Evolutionary conservation across 2,113 vertebrate species (phyloP).

Genomic region (Spilogale gracilis): DNA sequence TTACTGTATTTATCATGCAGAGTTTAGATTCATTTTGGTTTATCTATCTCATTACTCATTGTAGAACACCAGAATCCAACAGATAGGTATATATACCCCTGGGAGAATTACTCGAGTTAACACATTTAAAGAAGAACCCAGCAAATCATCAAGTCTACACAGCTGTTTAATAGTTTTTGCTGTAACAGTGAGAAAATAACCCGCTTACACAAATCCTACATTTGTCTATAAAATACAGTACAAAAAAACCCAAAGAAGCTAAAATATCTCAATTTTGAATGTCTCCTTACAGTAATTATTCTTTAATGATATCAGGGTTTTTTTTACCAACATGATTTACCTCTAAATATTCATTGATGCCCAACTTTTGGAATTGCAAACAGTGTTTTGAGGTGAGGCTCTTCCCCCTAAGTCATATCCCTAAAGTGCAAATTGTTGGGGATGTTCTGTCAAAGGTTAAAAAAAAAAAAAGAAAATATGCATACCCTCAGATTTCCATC

Average conservation of each 20-base stretch:
- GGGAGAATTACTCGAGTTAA: not conserved
- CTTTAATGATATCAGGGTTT: conserved; percentile 20
- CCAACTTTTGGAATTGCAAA: conserved; percentile 35
- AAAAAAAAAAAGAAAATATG: not conserved
- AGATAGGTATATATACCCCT: not conserved
- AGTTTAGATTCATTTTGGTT: not conserved
- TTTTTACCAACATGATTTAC: not conserved
- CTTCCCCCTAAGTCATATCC: not conserved
- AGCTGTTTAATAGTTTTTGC: not conserved
- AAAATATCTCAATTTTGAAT: not conserved
- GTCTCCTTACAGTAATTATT: not conserved
- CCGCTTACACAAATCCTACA: not conserved
- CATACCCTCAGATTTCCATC: not conserved
- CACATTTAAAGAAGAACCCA: conserved; percentile 7
- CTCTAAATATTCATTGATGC: not conserved
- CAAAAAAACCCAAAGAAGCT: conserved; percentile 1
- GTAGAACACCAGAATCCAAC: conserved; percentile 1
- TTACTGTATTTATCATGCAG: not conserved
- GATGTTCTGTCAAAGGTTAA: conserved; percentile 30
- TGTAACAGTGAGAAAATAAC: not conserved
- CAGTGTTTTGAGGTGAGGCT: conserved; percentile 15
- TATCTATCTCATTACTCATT: not conserved
- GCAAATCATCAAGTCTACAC: not conserved
- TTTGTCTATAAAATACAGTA: conserved; percentile 9
- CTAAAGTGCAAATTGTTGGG: not conserved